Percentiles rank a stretch among this genome's conserved stretches.
These are phyloP conservation scores for Hydroisotoma schaefferi DNA, from an alignment of 2,888 invertebrate genomes.

Conservation along the genomic window DNA sequence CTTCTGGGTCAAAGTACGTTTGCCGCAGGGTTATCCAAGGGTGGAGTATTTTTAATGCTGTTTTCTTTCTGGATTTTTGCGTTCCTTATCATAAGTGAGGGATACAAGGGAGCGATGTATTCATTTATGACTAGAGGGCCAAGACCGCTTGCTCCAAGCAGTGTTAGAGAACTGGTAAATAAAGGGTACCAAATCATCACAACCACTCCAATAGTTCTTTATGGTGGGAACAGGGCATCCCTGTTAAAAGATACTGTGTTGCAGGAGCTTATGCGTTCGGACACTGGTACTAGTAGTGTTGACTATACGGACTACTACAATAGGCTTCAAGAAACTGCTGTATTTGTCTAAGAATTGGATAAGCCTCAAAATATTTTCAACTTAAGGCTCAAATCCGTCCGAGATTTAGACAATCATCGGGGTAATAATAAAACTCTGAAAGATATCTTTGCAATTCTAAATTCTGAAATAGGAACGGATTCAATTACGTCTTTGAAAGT, in stretches of 20 bases:
- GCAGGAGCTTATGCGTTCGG: constrained; percentile 3
- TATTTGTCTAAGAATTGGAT: background rate
- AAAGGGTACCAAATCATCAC: constrained; percentile 4
- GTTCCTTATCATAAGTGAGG: constrained; percentile 12
- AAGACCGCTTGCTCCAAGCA: constrained; percentile 8
- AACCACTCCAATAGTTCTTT: background rate
- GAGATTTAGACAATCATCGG: background rate
- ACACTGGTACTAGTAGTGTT: background rate
- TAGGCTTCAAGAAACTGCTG: background rate
- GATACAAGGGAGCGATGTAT: constrained; percentile 23
- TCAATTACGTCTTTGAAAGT: background rate
- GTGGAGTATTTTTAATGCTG: background rate
- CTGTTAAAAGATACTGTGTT: constrained; percentile 17
- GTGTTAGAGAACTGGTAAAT: constrained; percentile 3
- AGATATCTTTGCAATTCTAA: background rate
- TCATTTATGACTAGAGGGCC: constrained; percentile 21
- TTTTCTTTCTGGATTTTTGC: constrained; percentile 15
- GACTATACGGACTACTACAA: constrained; percentile 7
- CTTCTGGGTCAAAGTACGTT: too few species aligned
- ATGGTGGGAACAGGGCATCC: background rate
- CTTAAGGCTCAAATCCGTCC: background rate
- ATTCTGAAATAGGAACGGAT: background rate
- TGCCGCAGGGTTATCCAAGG: too few species aligned
- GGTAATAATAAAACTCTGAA: background rate
- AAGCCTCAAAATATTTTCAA: background rate